Conservation (phyloP, 2,113 vertebrate species). For the Pyrgilauda ruficollis region DNA sequence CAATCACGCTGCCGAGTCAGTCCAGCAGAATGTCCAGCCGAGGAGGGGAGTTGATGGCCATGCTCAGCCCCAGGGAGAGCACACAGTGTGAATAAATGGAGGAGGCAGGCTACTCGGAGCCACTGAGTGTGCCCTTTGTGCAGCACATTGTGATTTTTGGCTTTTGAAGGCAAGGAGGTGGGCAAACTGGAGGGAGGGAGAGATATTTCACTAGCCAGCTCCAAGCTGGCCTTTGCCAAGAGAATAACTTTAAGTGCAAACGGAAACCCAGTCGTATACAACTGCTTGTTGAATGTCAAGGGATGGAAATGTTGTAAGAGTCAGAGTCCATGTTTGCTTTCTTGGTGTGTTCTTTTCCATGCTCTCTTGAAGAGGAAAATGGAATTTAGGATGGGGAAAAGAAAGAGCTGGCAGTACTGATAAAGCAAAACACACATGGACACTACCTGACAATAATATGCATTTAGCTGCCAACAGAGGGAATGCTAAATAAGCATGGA, state of each 20-base stretch:
- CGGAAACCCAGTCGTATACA: not conserved
- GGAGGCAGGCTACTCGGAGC: not conserved
- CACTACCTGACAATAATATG: not conserved
- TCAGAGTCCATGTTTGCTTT: not conserved
- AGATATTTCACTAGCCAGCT: not conserved
- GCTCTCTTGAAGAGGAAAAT: not conserved
- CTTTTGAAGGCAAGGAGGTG: not conserved
- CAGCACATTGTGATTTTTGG: slow-evolving; percentile 26
- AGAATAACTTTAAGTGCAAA: not conserved
- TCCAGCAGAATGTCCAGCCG: not conserved
- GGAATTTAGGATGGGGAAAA: not conserved
- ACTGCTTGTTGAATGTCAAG: not conserved
- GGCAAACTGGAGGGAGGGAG: not conserved
- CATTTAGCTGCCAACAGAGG: not conserved
- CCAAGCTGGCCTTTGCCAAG: not conserved
- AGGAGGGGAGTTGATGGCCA: not conserved
- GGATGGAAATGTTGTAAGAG: not conserved
- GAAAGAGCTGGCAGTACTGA: not conserved
- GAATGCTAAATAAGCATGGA: not conserved
- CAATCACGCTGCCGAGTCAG: not conserved
- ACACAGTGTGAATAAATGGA: not conserved
- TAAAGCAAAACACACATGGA: not conserved
- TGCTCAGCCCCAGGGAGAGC: not conserved
- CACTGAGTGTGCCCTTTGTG: slow-evolving; percentile 10
- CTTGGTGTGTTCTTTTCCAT: not conserved